Evolutionary conservation across 2,797 vertebrate genomes (phyloP), one percentile per base, ranked within the genome.

Genomic region (Hoplostethus mediterraneus): DNA sequence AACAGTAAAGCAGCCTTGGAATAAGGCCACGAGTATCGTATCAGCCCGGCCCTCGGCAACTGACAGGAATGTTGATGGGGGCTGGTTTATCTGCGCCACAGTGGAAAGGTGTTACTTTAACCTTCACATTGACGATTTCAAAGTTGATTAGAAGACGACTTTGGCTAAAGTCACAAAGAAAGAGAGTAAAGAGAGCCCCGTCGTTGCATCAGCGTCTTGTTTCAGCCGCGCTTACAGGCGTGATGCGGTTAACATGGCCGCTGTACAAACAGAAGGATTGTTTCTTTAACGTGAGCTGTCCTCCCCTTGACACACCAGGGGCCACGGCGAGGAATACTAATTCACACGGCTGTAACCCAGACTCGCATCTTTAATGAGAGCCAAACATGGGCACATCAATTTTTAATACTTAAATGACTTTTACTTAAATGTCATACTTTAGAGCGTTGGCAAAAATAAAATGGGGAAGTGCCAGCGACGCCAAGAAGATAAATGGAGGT

Each of bases 61-160:
- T 86, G 90, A 89, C 83, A 80, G 75, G 86, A 88, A 90, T 86
- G 83, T 87, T 90, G 86, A 90, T 88, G 84, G 83, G 33, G 11
- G 51, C 79, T 16, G 76, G 73, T 89, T 90, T 91, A 86, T 90
- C 85, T 83, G 83, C 71, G 44, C 67, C 74, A 8, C 72, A 40
- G 70, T 72, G 75, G 75, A 77, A 79, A 78, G 82, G 75, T 72
- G 84, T 64, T 65, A 8, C 73, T 80, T 0, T 87, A 75, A 88
- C 91, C 87, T 90, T 92, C 89, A 78, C 81, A 38, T 63, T 45
- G 73, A 84, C 13, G 73, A 85, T 84, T 68, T 78, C 65, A 86
- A 85, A 87, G 90, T 86, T 89, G 89, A 91, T 92, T 90, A 89
- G 79, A 75, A 79, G 76, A 69, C 57, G 38, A 90, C 90, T 93